Conservation (phyloP, 2,797 vertebrate genomes). For the Adelosebastes latens region DNA sequence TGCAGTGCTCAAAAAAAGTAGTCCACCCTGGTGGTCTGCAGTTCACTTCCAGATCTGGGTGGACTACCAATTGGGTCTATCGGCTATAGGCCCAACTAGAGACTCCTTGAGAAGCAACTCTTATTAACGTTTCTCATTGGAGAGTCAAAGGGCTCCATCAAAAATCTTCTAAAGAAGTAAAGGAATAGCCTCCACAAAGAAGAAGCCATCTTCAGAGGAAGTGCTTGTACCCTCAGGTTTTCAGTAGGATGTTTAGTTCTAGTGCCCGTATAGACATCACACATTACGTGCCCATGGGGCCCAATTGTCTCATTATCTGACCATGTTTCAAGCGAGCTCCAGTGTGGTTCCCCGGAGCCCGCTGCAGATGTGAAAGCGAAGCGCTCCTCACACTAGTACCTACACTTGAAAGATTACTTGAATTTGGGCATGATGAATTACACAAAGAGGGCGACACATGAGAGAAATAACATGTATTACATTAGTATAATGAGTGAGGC, state of each 20-base stretch:
- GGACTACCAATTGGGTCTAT: not conserved
- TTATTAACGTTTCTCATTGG: not conserved
- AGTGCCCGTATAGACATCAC: not conserved
- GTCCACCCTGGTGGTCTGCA: not conserved
- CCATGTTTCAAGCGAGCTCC: not conserved
- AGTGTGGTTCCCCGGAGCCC: not conserved
- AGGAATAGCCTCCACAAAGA: not conserved
- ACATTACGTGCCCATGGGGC: not conserved
- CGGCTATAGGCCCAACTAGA: not conserved
- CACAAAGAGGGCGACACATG: not conserved
- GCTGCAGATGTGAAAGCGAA: not conserved
- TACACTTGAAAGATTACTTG: constrained; percentile 9
- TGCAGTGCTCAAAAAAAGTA: not conserved
- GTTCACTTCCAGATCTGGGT: not conserved
- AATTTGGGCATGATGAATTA: not conserved
- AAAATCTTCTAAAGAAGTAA: not conserved
- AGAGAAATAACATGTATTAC: not conserved
- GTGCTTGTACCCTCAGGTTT: not conserved
- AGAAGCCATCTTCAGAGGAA: not conserved
- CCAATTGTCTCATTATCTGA: not conserved
- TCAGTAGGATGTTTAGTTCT: not conserved
- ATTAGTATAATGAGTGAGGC: not conserved
- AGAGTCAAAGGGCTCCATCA: not conserved
- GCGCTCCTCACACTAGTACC: not conserved
- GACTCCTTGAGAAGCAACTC: not conserved